Evolutionary conservation across 2,888 invertebrate genomes (phyloP).

Genomic region (Acronicta alni): DNA sequence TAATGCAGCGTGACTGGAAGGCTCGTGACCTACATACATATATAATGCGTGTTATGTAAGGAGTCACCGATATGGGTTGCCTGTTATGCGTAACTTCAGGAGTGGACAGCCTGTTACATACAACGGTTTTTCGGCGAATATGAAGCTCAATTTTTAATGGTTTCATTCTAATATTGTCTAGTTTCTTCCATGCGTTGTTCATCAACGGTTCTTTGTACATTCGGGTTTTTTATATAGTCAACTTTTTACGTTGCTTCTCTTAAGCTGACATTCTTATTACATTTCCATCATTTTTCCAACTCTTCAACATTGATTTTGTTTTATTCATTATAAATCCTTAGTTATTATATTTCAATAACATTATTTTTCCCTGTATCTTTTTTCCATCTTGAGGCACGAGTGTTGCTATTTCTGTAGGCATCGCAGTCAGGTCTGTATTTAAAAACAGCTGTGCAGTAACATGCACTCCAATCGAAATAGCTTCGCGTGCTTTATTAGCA

Average conservation of each 20-base stretch:
- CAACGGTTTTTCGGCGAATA: background rate
- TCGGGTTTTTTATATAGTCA: no score
- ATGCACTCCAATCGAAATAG: conserved; percentile 54
- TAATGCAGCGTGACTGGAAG: conserved; percentile 66
- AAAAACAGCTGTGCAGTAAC: conserved; percentile 55
- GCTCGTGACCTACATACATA: conserved; percentile 59
- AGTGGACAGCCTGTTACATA: conserved; percentile 22
- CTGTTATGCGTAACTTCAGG: conserved; percentile 20
- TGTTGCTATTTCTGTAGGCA: conserved; percentile 26
- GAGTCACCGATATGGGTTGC: conserved; percentile 26
- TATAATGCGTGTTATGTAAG: conserved; percentile 52
- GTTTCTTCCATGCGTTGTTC: no score
- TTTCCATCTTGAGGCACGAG: conserved; percentile 23
- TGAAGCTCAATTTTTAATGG: no score
- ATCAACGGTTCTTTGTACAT: no score
- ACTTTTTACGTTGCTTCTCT: background rate
- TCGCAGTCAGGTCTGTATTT: conserved; percentile 32
- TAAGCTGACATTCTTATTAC: background rate
- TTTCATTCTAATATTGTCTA: no score
- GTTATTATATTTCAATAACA: no score
- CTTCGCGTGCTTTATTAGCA: conserved; percentile 60
- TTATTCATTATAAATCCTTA: no score
- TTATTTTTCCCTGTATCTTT: conserved; percentile 13
- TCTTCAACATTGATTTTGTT: no score
- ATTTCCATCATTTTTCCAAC: background rate